Evolutionary conservation across 2,888 invertebrate genomes (phyloP), one percentile per base, ranked within the genome.

Genomic region (Calameuta filiformis): DNA sequence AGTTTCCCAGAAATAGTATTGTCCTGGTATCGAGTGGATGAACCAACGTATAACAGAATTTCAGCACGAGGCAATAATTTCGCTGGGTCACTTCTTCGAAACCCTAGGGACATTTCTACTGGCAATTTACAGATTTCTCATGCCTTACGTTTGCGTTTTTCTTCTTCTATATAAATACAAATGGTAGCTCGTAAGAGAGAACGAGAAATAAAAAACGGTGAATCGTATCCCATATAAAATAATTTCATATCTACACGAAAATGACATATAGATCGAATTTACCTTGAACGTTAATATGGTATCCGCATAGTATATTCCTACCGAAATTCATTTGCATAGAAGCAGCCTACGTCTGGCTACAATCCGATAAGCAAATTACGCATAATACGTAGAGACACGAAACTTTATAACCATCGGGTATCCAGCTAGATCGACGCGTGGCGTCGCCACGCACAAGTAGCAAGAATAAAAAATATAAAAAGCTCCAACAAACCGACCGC

Each of bases 1-100:
- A 81, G 80, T 80, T 79, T 79, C 75, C 73, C 82, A 78, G 87
- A 73, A 83, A 82, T 89, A 87, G 80, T 87, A 85, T 86, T 80
- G 86, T 76, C 78, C 71, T 23, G 56, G 30, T 71, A 71, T 33
- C 71, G 31, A 31, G 31, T 71, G 71, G 31, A 31, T 3, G 56
- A 56, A 23, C 23, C 71, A 33, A 9, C 12, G 71, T 31, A 30
- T 6, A 33, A 31, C 31, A 31, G 71, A 71, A 31, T 71, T 77
- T 33, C 76, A 12, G 76, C 69, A 35, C 37, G 79, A 40, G 77
- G 76, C 75, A 71, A 80, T 56, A 81, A 76, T 83, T 83, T 83
- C 81, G 79, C 80, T 69, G 81, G 35, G 73, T 81, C 79, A 77
- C 79, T 76, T 74, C 79, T 78, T 68, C 11, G n/a, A 33, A 31